A percentile compares a stretch with the other conserved stretches of the same genome.
Evolutionary conservation across 1,140 invertebrate species (phyloP).

Genomic region (Calliopsis andreniformis): DNA sequence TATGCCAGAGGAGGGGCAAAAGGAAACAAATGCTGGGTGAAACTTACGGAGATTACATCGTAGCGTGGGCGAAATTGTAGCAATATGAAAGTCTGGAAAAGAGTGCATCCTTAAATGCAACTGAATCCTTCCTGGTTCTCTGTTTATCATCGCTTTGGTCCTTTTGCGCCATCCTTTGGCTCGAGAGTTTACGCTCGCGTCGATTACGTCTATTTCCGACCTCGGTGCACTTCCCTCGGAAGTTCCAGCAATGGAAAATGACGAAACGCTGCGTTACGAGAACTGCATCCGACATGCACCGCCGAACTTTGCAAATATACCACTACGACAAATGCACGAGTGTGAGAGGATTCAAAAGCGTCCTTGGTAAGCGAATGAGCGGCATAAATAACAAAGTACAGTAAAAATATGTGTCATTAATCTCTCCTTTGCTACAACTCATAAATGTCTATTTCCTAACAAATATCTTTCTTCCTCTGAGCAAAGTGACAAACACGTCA

Average conservation of each 20-base stretch:
- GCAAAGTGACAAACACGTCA: too few species aligned
- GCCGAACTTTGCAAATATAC: constrained; percentile 49
- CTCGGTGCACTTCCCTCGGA: not conserved
- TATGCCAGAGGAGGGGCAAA: not conserved
- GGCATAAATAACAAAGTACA: too few species aligned
- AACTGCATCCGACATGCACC: constrained; percentile 42
- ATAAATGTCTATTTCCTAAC: too few species aligned
- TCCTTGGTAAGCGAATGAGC: constrained; percentile 33
- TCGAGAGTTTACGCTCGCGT: constrained; percentile 24
- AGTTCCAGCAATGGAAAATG: constrained; percentile 37
- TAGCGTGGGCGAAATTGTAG: not conserved
- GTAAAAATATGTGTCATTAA: too few species aligned
- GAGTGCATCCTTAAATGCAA: not conserved
- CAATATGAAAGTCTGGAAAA: not conserved
- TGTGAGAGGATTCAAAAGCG: not conserved
- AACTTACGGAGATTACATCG: constrained; percentile 15
- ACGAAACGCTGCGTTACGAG: constrained; percentile 49
- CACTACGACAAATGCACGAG: constrained; percentile 43
- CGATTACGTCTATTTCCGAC: constrained; percentile 15
- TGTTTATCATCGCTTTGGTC: not conserved
- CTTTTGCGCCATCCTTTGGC: constrained; percentile 7
- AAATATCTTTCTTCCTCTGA: too few species aligned
- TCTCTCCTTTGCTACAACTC: too few species aligned
- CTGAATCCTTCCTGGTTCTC: not conserved
- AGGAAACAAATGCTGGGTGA: not conserved